Base-by-base conservation (phyloP, 2,888 invertebrate genomes). In the Caradrina kadenii region DNA sequence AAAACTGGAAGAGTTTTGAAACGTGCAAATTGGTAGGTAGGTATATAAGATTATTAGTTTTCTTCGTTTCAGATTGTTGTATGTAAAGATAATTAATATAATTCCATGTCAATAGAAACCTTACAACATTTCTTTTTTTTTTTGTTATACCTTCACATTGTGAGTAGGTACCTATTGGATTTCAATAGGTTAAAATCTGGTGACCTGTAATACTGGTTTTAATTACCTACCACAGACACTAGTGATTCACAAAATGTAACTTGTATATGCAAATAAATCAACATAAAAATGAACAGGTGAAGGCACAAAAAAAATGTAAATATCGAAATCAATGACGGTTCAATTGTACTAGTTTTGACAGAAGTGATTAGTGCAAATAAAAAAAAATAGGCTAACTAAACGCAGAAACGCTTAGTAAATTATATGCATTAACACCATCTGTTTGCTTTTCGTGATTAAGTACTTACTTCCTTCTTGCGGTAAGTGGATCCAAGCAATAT, bases 381-480 rank as follows among this genome's bases (percentile, higher is more conserved):
- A 22, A 58, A 61, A 52, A 26, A 53, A 53, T n/a, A 61, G 45
- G 45, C 31, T 26, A 50, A 62, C 17, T 6, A 68, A 31, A 58
- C 48, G 31, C 48, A 63, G n/a, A 55, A 55, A 17, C 21, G 48
- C 49, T 61, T 71, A 58, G 22, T 60, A 17, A 64, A 63, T 52
- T 39, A 35, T 52, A 52, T 70, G 22, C 39, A 42, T 42, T 58
- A 66, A 22, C 17, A 53, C 31, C 15, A 26, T n/a, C n/a, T n/a
- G 42, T 64, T 61, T 76, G 48, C 49, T 68, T 63, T 69, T 69
- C 19, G 19, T 61, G 63, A 61, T 76, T 39, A 58, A 76, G 76
- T 68, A 54, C 56, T 49, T 42, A 63, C 19, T 65, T 77, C 59
- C 72, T n/a, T 63, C 72, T 71, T 64, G 35, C 21, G 21, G 35